Evolutionary conservation across 1,140 invertebrate species (phyloP).

Genomic region (Spodoptera frugiperda): DNA sequence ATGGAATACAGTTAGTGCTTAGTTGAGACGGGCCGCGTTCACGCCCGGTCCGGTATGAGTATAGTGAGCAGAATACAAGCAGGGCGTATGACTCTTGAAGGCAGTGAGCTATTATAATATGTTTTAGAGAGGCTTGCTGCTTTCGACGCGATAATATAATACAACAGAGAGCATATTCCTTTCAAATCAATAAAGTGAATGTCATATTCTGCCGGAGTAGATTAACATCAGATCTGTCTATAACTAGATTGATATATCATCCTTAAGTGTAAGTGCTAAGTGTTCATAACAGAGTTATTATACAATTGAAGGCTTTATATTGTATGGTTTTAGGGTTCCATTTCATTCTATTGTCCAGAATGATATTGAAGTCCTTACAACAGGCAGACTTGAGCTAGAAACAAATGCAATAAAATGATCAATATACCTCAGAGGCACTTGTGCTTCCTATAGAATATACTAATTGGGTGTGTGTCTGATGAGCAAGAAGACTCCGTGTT

Average conservation of each 20-base stretch:
- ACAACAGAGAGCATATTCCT: conserved; percentile 77
- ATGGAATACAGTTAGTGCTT: conserved; percentile 63
- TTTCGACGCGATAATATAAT: conserved; percentile 74
- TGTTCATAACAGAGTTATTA: conserved; percentile 59
- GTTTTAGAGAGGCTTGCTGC: conserved; percentile 81
- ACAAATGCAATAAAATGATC: conserved; percentile 66
- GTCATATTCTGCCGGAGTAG: conserved; percentile 65
- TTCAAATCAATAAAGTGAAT: conserved; percentile 57
- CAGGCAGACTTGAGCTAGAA: conserved; percentile 59
- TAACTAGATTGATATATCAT: conserved; percentile 63
- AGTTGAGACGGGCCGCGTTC: conserved; percentile 53
- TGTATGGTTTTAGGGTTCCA: conserved; percentile 58
- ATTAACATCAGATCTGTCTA: conserved; percentile 77
- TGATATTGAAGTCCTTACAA: conserved; percentile 61
- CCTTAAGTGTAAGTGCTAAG: conserved; percentile 62
- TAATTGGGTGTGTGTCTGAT: conserved; percentile 67
- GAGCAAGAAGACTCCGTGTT: conserved; percentile 51
- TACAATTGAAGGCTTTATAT: conserved; percentile 54
- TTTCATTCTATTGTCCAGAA: conserved; percentile 67
- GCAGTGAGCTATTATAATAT: conserved; percentile 82
- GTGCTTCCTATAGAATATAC: conserved; percentile 69
- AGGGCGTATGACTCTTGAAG: conserved; percentile 75
- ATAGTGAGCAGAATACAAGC: conserved; percentile 67
- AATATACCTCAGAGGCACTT: conserved; percentile 77
- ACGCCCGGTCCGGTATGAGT: conserved; percentile 28